A percentile compares a stretch with the other conserved stretches of the same genome.
phyloP scores from a whole-genome alignment of 2,888 invertebrate species.

The Epirrhoe tristata region DNA sequence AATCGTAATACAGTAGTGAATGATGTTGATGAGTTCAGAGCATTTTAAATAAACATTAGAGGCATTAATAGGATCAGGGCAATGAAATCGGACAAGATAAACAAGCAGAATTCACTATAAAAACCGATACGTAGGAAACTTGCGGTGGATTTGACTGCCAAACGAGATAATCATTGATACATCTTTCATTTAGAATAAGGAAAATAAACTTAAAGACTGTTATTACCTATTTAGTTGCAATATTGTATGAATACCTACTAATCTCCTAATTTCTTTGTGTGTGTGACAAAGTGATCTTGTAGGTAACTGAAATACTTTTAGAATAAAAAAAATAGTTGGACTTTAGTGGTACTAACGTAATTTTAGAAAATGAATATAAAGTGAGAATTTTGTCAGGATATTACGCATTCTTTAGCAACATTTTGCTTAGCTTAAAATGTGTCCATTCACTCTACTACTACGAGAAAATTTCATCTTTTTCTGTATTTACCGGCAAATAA shows the following conservation, averaged over 20 bases:
- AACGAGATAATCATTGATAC: constrained; percentile 47
- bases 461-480: constrained; percentile 49
- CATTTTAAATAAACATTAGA: constrained; percentile 61
- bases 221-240: background rate
- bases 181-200: background rate
- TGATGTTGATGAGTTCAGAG: constrained; percentile 48
- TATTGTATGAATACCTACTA: no score
- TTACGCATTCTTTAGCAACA: no score
- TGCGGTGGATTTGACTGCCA: constrained; percentile 50
- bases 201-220: background rate
- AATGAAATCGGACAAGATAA: constrained; percentile 66
- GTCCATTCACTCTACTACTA: constrained; percentile 9
- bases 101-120: constrained; percentile 69
- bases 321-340: no score
- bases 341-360: no score
- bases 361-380: no score
- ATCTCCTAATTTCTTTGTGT: no score
- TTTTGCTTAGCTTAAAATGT: no score
- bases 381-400: no score
- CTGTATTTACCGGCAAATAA: constrained; percentile 52
- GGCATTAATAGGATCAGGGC: constrained; percentile 57
- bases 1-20: constrained; percentile 37
- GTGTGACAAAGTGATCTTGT: no score
- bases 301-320: no score
- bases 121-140: constrained; percentile 69